Percentiles rank a stretch among this genome's conserved stretches.
These are phyloP conservation scores for Antrozous pallidus DNA, from an alignment of 2,797 vertebrate species.

Conservation along the genomic window DNA sequence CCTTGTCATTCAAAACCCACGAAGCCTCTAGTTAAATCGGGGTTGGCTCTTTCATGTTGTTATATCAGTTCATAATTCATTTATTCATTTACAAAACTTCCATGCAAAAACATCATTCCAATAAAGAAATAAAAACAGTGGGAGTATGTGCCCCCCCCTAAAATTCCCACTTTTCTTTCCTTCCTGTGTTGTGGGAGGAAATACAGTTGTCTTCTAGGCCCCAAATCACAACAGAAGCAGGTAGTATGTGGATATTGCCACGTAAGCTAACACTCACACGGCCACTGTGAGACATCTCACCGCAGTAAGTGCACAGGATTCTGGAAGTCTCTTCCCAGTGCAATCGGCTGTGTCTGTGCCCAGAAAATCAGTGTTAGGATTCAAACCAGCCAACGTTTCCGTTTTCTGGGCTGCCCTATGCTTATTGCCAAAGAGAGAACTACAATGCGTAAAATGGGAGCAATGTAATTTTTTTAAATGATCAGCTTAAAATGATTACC, in stretches of 20 bases:
- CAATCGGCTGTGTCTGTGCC: neutral
- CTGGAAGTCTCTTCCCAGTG: neutral
- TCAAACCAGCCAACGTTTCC: neutral
- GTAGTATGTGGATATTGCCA: neutral
- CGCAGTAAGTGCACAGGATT: neutral
- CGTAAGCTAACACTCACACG: neutral
- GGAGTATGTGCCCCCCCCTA: neutral
- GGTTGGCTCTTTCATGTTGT: neutral
- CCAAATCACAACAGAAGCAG: neutral
- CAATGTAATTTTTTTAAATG: neutral
- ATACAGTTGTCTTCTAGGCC: neutral
- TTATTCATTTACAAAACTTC: neutral
- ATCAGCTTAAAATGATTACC: conserved; percentile 25
- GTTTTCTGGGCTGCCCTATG: neutral
- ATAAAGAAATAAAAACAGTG: neutral
- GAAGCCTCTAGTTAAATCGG: neutral
- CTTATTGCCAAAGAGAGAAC: neutral
- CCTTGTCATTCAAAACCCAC: neutral
- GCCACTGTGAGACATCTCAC: neutral
- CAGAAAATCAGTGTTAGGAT: conserved; percentile 2
- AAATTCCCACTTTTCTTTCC: neutral
- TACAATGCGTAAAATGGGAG: neutral
- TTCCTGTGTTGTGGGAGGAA: neutral
- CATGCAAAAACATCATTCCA: neutral
- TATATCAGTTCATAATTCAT: neutral